Percentiles rank a stretch among this genome's conserved stretches.
phyloP scores from a whole-genome alignment of 2,888 invertebrate genomes.

The Cephus pulcher region DNA sequence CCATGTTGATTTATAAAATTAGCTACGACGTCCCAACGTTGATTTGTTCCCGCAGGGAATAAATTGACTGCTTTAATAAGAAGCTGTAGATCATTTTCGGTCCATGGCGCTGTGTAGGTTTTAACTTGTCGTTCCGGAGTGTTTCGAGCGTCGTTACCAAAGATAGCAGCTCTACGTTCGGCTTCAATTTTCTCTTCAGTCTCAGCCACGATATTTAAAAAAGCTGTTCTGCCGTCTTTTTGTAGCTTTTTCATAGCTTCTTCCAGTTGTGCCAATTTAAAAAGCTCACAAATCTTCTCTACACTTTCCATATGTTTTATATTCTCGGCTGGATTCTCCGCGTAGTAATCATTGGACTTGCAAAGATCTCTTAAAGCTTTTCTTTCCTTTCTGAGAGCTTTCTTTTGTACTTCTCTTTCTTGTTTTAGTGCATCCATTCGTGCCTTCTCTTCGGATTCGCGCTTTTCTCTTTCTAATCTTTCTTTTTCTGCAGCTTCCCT shows the following conservation, averaged over 20 bases:
- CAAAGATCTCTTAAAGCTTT: conserved; percentile 83
- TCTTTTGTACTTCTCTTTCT: conserved; percentile 87
- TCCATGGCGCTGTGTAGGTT: conserved; percentile 75
- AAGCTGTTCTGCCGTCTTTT: conserved; percentile 74
- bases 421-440: conserved; percentile 84
- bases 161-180: conserved; percentile 73
- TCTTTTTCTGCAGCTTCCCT: conserved; percentile 75
- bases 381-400: conserved; percentile 86
- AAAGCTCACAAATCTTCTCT: conserved; percentile 89
- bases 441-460: conserved; percentile 85
- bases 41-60: conserved; percentile 96
- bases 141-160: conserved; percentile 43
- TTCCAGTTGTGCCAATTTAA: conserved; percentile 79
- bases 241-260: conserved; percentile 80
- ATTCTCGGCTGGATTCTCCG: conserved; percentile 75
- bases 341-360: conserved; percentile 86
- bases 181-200: conserved; percentile 83
- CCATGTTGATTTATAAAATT: conserved; percentile 94
- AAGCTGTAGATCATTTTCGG: conserved; percentile 85
- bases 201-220: conserved; percentile 76
- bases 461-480: conserved; percentile 77
- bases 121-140: conserved; percentile 55
- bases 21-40: conserved; percentile 92
- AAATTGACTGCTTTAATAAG: conserved; percentile 97
- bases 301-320: conserved; percentile 90